Conservation (phyloP, 2,113 vertebrate genomes). For the Equus quagga region DNA sequence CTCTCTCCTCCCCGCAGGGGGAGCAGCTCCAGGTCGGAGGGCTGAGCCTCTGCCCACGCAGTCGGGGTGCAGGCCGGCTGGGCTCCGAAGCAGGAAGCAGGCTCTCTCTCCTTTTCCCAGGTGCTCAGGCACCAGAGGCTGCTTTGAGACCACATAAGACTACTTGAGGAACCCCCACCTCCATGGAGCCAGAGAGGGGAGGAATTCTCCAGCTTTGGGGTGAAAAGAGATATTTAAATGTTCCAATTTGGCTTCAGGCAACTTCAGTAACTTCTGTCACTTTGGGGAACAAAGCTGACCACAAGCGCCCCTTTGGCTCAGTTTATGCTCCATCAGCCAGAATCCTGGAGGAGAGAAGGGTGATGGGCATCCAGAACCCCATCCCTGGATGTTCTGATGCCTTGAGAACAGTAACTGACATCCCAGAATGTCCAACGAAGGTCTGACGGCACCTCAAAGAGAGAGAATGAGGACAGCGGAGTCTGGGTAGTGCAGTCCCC, state of each 20-base stretch:
- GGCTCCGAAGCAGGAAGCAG: neutral
- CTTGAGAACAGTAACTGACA: neutral
- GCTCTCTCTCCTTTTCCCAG: neutral
- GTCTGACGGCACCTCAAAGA: neutral
- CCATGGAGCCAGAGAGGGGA: neutral
- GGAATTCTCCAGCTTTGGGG: neutral
- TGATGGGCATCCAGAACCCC: neutral
- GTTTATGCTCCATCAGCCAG: neutral
- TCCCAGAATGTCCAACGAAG: neutral
- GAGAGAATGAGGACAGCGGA: neutral
- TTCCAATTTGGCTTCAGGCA: neutral
- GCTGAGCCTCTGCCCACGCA: rapidly evolving
- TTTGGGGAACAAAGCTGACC: neutral
- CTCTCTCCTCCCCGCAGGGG: rapidly evolving
- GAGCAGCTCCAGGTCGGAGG: neutral
- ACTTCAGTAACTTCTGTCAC: neutral
- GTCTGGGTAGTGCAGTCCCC: neutral
- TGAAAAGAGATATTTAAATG: neutral
- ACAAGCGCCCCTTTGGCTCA: neutral
- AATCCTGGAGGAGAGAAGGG: neutral
- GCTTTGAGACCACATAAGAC: neutral
- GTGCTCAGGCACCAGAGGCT: neutral
- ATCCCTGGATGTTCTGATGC: neutral
- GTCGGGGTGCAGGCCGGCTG: rapidly evolving
- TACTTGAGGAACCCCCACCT: neutral